Evolutionary conservation across 2,797 vertebrate genomes (phyloP).

Genomic region (Benthosema pterotum): DNA sequence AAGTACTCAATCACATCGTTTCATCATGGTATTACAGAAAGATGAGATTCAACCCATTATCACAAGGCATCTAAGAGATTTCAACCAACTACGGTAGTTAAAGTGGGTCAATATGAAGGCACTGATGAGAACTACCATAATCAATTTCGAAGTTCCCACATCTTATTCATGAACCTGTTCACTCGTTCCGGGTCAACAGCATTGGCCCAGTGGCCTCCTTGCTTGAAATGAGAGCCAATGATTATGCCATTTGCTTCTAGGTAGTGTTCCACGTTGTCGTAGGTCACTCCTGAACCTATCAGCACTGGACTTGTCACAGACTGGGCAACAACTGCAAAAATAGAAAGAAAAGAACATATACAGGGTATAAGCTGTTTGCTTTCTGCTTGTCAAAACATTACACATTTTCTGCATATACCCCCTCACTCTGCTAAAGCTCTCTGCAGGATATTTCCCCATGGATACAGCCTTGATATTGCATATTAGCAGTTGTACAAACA

Average conservation of each 20-base stretch:
- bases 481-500: too few species aligned
- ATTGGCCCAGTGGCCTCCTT: conserved; percentile 83
- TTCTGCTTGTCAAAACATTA: too few species aligned
- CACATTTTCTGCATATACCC: too few species aligned
- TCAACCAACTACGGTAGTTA: neutral
- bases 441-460: too few species aligned
- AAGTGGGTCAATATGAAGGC: neutral
- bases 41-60: neutral
- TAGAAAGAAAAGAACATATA: conserved; percentile 7
- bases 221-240: conserved; percentile 89
- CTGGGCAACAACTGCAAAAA: conserved; percentile 75
- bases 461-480: too few species aligned
- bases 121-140: neutral
- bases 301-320: conserved; percentile 86
- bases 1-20: too few species aligned
- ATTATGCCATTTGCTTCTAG: conserved; percentile 82
- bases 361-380: neutral
- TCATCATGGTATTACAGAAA: too few species aligned
- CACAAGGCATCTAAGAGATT: neutral
- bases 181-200: conserved; percentile 77
- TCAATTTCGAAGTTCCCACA: conserved; percentile 72
- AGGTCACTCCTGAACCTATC: conserved; percentile 87
- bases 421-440: too few species aligned
- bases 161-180: conserved; percentile 83
- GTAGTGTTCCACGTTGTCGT: conserved; percentile 82